phyloP scores from a whole-genome alignment of 2,888 invertebrate species.

The Drosophila kanekoi region DNA sequence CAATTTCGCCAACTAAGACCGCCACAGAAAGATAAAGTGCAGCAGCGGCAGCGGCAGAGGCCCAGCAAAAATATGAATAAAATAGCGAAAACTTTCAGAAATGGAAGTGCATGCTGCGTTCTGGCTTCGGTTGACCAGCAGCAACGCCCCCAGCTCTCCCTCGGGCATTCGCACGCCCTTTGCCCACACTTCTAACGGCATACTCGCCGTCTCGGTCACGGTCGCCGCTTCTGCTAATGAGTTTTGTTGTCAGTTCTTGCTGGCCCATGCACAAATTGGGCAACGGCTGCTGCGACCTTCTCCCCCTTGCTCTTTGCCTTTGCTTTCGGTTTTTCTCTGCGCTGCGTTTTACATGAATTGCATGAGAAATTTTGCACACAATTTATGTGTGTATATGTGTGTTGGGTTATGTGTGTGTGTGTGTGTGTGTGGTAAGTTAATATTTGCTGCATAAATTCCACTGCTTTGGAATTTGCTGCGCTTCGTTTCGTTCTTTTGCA shows the following conservation, averaged over 20 bases:
- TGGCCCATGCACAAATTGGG: slow-evolving; percentile 68
- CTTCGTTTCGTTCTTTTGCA: slow-evolving; percentile 57
- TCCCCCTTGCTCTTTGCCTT: background rate
- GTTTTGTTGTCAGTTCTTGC: slow-evolving; percentile 77
- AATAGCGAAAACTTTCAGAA: slow-evolving; percentile 63
- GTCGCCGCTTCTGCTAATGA: slow-evolving; percentile 78
- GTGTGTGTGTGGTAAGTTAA: slow-evolving; percentile 67
- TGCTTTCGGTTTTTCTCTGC: slow-evolving; percentile 7
- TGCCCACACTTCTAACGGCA: slow-evolving; percentile 57
- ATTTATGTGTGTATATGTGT: slow-evolving; percentile 37
- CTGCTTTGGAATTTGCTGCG: slow-evolving; percentile 67
- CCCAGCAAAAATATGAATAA: slow-evolving; percentile 69
- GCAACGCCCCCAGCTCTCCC: slow-evolving; percentile 31
- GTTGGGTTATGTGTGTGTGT: slow-evolving; percentile 18
- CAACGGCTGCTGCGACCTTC: slow-evolving; percentile 45
- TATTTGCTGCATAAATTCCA: slow-evolving; percentile 79
- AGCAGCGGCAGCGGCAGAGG: slow-evolving; percentile 40
- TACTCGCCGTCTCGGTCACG: slow-evolving; percentile 65
- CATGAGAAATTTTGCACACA: slow-evolving; percentile 49
- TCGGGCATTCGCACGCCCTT: slow-evolving; percentile 28
- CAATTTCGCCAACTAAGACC: slow-evolving; percentile 80
- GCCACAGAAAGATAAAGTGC: slow-evolving; percentile 75
- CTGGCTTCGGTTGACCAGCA: slow-evolving; percentile 70
- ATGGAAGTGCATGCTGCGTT: slow-evolving; percentile 73
- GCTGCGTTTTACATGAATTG: slow-evolving; percentile 54